Evolutionary conservation across 2,113 vertebrate species (phyloP), one percentile per base, ranked within the genome.

Genomic region (Gorsachius goisagi): DNA sequence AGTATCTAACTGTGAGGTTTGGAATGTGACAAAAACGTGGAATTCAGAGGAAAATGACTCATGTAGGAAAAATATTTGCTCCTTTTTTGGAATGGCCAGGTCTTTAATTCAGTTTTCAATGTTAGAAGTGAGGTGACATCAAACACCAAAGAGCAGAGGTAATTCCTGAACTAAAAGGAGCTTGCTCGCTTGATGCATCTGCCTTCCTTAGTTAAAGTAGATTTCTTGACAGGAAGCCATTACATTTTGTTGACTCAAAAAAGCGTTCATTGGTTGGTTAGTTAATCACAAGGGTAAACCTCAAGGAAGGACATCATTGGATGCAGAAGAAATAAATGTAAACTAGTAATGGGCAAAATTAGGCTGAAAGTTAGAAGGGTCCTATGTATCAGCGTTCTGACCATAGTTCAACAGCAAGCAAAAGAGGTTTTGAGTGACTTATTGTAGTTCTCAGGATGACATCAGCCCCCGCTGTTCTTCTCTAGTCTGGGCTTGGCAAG

Each of bases 31-130:
- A 74, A 74, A 94, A 96, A 13, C 1, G 1, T 63, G 68, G 84
- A 90, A 86, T 83, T 75, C 71, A 90, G 79, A 53, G 59, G 59
- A 69, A 94, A 92, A 81, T 74, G 24, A 79, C 56, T 96, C 84
- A 60, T 58, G 30, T 6, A 66, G 41, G 55, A 45, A 66, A 89
- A 72, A 63, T 50, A 56, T 50, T 90, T 73, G 28, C 44, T 81
- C 71, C 30, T 58, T 80, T 91, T 88, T 55, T 41, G 12, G 47
- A 67, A 68, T 16, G 8, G 59, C 56, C 12, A 0, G 24, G 20
- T 67, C 32, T 81, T 68, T 73, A 53, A n/a, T 79, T 80, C 27
- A 37, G 13, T 77, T 94, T 87, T 74, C 32, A 74, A 3, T 74
- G 11, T 41, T 85, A 64, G 30, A 92, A 84, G 12, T 24, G 72